phyloP scores from a whole-genome alignment of 2,888 invertebrate genomes.

The Eupithecia subumbrata region DNA sequence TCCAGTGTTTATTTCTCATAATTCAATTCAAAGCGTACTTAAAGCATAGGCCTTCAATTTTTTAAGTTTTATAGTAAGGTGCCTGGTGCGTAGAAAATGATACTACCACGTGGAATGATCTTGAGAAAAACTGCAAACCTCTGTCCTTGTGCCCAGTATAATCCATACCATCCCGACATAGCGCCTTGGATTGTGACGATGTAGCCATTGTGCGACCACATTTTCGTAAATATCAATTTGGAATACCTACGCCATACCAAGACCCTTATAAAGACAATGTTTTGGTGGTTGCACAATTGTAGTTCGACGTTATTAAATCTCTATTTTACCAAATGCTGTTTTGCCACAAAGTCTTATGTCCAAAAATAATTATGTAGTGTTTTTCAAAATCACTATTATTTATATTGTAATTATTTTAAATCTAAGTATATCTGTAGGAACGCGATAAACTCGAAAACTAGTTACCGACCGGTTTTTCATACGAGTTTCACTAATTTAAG shows the following conservation, averaged over 20 bases:
- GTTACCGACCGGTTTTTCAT: background rate
- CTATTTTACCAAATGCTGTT: background rate
- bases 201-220: slow-evolving; percentile 34
- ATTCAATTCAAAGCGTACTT: background rate
- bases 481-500: background rate
- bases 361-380: too few relatives aligned
- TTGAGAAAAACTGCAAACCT: background rate
- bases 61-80: background rate
- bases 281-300: background rate
- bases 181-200: slow-evolving; percentile 32
- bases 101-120: background rate
- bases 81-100: background rate
- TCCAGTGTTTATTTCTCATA: too few relatives aligned
- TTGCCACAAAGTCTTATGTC: background rate
- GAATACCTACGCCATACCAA: slow-evolving; percentile 52
- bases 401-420: too few relatives aligned
- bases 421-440: background rate
- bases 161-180: slow-evolving; percentile 18
- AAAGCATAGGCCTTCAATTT: background rate
- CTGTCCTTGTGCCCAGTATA: background rate
- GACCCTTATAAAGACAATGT: slow-evolving; percentile 33
- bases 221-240: slow-evolving; percentile 60
- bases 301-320: background rate
- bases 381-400: too few relatives aligned
- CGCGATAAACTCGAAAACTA: background rate